Base-by-base conservation (phyloP, 2,113 vertebrate genomes). In the Pampusana beccarii region DNA sequence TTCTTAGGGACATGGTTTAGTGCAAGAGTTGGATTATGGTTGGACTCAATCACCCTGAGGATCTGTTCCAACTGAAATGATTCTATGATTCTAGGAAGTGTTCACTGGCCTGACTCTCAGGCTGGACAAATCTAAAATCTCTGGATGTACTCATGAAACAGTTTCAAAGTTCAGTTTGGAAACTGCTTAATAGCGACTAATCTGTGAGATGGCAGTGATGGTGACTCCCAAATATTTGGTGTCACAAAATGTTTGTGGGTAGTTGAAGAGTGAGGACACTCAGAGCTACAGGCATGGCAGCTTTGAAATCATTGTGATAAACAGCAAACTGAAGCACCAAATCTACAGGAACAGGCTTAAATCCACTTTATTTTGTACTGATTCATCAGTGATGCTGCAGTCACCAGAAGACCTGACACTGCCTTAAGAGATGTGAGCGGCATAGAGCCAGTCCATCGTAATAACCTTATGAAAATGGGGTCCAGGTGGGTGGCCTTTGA, bases 291-390 rank as follows among this genome's bases (percentile, higher is more conserved):
- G 73, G 51, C 81, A 34, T 44, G 28, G 40, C 54, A n/a, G 66
- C 56, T 74, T 36, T 60, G 51, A 65, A 80, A 88, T 13, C 17
- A 1, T 3, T 13, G 71, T 85, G 81, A 88, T 61, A 69, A 90
- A 90, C 44, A 50, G 38, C 44, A 34, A 18, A 60, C 15, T 7
- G 40, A 69, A 75, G 86, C 53, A 36, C 40, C 92, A 86, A 8
- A 70, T 80, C 81, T 46, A 21, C 29, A 53, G 79, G 34, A 91
- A 48, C 16, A 50, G 79, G 23, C 66, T 77, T 94, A 82, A 95
- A 95, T 94, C 92, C 90, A 15, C 81, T 96, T 95, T 82, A 82
- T 57, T 66, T 80, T 33, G 48, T 28, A n/a, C 8, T 28, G 25
- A 58, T 83, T 78, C 42, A 13, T 38, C 44, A 21, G 12, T 15